Percentiles rank a stretch among this genome's conserved stretches.
These are phyloP conservation scores for Brachirus orientalis DNA, from an alignment of 2,113 vertebrate genomes.

Conservation along the genomic window DNA sequence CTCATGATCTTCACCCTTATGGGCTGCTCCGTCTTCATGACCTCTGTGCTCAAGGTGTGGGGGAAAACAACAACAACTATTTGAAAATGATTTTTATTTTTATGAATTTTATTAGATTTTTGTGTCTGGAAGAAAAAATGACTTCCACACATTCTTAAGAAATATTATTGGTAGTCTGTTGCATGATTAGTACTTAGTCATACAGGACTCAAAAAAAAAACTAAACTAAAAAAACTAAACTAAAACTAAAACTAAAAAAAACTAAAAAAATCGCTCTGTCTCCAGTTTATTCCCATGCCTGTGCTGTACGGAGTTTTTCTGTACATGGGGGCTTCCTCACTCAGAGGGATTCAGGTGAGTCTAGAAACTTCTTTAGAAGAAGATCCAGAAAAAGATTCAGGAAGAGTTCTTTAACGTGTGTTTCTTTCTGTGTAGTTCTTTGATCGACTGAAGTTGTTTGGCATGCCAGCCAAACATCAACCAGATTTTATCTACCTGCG, in stretches of 20 bases:
- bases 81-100: too few species aligned
- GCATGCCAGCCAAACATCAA: conserved; percentile 98
- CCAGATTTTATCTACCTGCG: conserved; percentile 99
- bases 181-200: too few species aligned
- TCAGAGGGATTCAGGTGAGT: conserved; percentile 98
- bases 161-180: too few species aligned
- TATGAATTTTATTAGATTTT: too few species aligned
- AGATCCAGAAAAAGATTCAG: not conserved
- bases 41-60: conserved; percentile 94
- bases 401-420: not conserved
- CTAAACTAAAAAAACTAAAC: too few species aligned
- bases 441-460: conserved; percentile 93
- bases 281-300: conserved; percentile 98
- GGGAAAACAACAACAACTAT: not conserved
- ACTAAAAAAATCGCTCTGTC: conserved; percentile 2
- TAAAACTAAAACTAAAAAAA: too few species aligned
- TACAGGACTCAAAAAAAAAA: too few species aligned
- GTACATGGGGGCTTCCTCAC: conserved; percentile 98
- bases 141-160: too few species aligned
- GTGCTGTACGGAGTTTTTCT: conserved; percentile 98
- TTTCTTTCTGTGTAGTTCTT: conserved; percentile 85
- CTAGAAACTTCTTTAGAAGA: not conserved
- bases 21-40: conserved; percentile 99
- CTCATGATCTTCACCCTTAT: conserved; percentile 99
- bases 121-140: too few species aligned